These are phyloP conservation scores for Chymomyza fuscimana DNA, from an alignment of 2,888 invertebrate species.

Conservation along the genomic window DNA sequence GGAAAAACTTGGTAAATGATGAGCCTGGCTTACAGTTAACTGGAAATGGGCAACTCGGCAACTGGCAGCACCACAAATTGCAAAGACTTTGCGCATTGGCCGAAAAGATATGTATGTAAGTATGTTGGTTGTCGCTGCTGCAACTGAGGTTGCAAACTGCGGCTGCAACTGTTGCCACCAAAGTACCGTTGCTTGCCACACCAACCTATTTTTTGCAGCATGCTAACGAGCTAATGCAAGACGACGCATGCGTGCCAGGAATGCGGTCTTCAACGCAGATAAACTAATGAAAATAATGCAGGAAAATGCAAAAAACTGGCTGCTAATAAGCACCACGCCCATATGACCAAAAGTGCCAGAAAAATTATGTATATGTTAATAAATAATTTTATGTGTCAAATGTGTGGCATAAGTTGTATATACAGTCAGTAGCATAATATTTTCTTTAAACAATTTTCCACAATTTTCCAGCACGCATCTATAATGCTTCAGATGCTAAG, in stretches of 20 bases:
- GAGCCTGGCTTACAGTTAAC: background rate
- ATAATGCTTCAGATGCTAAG: background rate
- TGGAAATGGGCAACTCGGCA: constrained; percentile 22
- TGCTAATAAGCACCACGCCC: background rate
- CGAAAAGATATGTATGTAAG: constrained; percentile 46
- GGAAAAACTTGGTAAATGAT: background rate
- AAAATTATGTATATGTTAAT: background rate
- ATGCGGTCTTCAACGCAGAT: constrained; percentile 46
- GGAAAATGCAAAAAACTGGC: background rate
- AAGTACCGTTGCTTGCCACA: constrained; percentile 69
- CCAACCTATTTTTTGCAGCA: constrained; percentile 53
- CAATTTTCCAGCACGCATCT: constrained; percentile 39
- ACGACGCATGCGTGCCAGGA: constrained; percentile 53
- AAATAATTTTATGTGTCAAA: background rate
- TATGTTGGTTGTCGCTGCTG: background rate
- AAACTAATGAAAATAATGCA: constrained; percentile 60
- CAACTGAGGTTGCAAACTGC: constrained; percentile 21
- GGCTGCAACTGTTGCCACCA: constrained; percentile 25
- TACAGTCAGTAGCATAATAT: background rate
- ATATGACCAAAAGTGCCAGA: background rate
- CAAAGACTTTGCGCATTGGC: constrained; percentile 38
- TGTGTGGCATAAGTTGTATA: background rate
- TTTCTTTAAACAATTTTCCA: constrained; percentile 35
- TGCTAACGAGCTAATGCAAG: constrained; percentile 47
- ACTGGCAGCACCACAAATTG: constrained; percentile 53